phyloP scores from a whole-genome alignment of 2,113 vertebrate species.

The Fulmarus glacialis region DNA sequence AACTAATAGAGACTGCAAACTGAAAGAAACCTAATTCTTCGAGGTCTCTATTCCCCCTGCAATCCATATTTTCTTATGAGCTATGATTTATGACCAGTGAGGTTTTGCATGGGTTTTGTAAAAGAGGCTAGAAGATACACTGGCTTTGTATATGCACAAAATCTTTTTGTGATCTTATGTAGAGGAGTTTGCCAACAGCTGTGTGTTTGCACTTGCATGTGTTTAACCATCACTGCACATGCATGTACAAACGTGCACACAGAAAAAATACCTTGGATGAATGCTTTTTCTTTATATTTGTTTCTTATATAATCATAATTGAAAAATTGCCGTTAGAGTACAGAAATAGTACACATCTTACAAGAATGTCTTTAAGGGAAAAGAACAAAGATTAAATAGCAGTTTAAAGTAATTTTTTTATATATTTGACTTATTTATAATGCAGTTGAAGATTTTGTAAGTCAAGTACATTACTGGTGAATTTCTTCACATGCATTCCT shows the following conservation, averaged over 20 bases:
- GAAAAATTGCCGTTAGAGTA: background rate
- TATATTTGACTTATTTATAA: background rate
- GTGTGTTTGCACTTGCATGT: background rate
- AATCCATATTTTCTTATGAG: background rate
- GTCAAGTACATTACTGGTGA: background rate
- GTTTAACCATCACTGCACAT: background rate
- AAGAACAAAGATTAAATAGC: background rate
- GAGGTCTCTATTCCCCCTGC: background rate
- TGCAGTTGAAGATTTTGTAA: background rate
- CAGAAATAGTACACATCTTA: background rate
- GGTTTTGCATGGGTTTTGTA: background rate
- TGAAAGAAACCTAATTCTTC: background rate
- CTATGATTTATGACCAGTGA: background rate
- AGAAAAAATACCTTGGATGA: background rate
- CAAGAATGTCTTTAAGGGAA: background rate
- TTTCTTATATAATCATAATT: background rate
- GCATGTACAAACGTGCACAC: background rate
- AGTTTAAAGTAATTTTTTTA: background rate
- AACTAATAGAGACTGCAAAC: background rate
- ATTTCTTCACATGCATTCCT: background rate
- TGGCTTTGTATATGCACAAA: background rate
- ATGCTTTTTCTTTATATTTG: background rate
- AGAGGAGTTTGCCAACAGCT: background rate
- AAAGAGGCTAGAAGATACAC: background rate
- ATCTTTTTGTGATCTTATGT: background rate